A percentile compares a stretch with the other conserved stretches of the same genome.
Evolutionary conservation across 2,113 vertebrate species (phyloP).

Genomic region (Turdus rufiventris): DNA sequence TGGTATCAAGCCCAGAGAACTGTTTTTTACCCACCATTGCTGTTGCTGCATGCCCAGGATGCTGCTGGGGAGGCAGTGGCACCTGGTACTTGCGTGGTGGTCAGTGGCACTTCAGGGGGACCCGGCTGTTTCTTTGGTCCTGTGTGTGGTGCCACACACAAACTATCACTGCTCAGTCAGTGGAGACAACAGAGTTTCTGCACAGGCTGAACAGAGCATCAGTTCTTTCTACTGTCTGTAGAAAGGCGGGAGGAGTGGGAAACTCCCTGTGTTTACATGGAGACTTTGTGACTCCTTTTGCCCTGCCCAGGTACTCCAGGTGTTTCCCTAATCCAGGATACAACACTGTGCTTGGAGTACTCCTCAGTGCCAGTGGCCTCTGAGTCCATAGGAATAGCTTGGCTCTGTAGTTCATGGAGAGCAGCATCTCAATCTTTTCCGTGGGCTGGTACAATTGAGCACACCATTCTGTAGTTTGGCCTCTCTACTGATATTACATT

Average conservation of each 20-base stretch:
- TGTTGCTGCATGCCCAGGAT: neutral
- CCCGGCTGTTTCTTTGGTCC: accelerated
- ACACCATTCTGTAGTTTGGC: neutral
- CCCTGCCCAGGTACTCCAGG: neutral
- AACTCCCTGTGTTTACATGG: neutral
- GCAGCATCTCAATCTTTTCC: neutral
- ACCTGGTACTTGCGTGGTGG: accelerated
- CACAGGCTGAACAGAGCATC: neutral
- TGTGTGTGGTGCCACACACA: neutral
- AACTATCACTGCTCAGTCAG: neutral
- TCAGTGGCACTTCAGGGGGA: neutral
- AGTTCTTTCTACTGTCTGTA: neutral
- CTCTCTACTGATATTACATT: neutral
- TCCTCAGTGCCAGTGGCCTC: neutral
- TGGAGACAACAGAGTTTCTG: neutral
- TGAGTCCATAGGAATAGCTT: accelerated
- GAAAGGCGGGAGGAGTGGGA: neutral
- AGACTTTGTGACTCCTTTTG: neutral
- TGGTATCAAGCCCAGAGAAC: neutral
- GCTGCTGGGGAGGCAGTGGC: neutral
- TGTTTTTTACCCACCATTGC: accelerated
- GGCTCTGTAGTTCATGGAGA: neutral
- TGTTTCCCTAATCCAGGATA: neutral
- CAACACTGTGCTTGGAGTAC: neutral
- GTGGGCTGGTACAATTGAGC: neutral